A percentile compares a stretch with the other conserved stretches of the same genome.
Evolutionary conservation across 2,113 vertebrate genomes (phyloP).

Genomic region (Anseranas semipalmata): DNA sequence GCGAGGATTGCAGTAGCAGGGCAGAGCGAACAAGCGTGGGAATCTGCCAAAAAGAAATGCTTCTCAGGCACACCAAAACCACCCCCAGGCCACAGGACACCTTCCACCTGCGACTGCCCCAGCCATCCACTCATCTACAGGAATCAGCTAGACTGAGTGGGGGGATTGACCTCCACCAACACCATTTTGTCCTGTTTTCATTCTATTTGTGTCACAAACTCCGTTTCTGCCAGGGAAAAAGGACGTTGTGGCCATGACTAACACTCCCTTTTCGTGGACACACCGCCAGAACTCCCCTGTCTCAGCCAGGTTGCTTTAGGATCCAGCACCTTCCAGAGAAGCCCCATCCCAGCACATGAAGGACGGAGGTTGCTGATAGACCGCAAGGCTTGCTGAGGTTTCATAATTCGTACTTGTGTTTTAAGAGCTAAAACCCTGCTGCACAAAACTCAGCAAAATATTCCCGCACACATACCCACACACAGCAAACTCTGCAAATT

Average conservation of each 20-base stretch:
- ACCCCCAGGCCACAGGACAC: fast-evolving
- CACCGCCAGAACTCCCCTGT: fast-evolving
- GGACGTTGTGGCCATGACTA: neutral
- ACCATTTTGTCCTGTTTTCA: neutral
- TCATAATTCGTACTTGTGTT: neutral
- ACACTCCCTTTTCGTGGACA: fast-evolving
- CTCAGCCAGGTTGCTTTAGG: neutral
- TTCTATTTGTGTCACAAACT: neutral
- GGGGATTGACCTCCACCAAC: neutral
- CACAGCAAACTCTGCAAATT: neutral
- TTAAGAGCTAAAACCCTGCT: neutral
- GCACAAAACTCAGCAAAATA: neutral
- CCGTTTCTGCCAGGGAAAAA: neutral
- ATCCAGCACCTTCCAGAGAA: neutral
- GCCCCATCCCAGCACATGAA: neutral
- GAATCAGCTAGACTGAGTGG: neutral
- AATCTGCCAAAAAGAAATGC: neutral
- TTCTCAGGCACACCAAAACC: neutral
- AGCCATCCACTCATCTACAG: neutral
- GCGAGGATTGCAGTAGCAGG: neutral
- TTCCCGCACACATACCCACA: neutral
- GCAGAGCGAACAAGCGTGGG: fast-evolving
- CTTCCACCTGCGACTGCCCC: neutral
- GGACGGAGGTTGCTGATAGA: neutral
- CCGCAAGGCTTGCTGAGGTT: neutral